Evolutionary conservation across 2,113 vertebrate genomes (phyloP).

Genomic region (Sander vitreus): DNA sequence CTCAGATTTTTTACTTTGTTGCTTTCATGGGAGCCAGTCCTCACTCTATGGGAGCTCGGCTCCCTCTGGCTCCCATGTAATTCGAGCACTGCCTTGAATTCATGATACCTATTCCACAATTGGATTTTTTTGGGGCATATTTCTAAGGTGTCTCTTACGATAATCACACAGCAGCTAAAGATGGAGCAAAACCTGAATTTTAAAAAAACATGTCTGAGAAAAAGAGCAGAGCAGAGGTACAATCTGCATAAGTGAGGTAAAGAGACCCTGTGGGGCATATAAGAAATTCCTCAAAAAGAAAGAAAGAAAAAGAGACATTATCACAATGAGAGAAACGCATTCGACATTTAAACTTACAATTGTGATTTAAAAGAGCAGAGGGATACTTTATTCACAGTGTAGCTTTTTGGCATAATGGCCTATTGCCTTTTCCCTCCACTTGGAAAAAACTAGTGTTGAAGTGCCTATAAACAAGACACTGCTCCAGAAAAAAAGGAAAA

Average conservation of each 20-base stretch:
- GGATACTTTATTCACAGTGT: conserved; percentile 30
- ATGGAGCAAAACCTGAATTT: conserved; percentile 7
- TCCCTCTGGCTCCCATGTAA: no score
- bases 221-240: neutral
- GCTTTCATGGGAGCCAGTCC: no score
- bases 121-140: neutral
- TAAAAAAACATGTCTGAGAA: neutral
- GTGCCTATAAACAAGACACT: conserved; percentile 58
- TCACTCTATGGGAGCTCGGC: no score
- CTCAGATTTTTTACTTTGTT: no score
- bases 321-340: conserved; percentile 22
- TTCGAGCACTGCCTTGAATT: no score
- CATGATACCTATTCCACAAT: neutral
- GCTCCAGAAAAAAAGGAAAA: conserved; percentile 43
- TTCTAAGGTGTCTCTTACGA: neutral
- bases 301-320: conserved; percentile 9
- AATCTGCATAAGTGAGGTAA: conserved; percentile 33
- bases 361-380: conserved; percentile 32
- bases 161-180: conserved; percentile 1
- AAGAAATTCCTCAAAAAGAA: neutral
- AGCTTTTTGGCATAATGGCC: conserved; percentile 32
- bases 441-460: conserved; percentile 54
- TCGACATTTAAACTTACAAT: conserved; percentile 26
- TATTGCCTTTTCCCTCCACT: neutral
- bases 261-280: neutral